phyloP scores from a whole-genome alignment of 2,888 invertebrate species.

The Pseudococcus jackbeardsleyi region DNA sequence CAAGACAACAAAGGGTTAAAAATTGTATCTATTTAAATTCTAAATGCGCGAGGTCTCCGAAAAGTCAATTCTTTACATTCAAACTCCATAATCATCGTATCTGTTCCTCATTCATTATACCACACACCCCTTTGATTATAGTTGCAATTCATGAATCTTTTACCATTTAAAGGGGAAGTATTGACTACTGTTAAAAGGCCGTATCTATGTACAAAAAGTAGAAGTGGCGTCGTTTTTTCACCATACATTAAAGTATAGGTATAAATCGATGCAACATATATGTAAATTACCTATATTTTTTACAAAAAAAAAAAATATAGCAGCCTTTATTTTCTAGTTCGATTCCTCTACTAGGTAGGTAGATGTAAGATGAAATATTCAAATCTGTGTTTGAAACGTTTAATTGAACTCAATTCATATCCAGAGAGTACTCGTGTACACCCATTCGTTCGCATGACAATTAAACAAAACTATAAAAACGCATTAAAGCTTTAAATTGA shows the following conservation, averaged over 20 bases:
- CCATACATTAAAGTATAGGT: too few species aligned
- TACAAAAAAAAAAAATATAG: too few species aligned
- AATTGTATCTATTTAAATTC: conserved; percentile 40
- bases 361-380: background rate
- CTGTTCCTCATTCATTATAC: conserved; percentile 39
- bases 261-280: too few species aligned
- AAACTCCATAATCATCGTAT: conserved; percentile 41
- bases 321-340: too few species aligned
- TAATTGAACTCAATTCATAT: conserved; percentile 30
- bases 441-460: conserved; percentile 35
- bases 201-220: background rate
- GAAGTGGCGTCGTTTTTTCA: background rate
- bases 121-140: conserved; percentile 42
- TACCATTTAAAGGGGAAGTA: background rate
- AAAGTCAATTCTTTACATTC: conserved; percentile 42
- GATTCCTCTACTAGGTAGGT: background rate
- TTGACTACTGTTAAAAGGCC: background rate
- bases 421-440: background rate
- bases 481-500: conserved; percentile 39
- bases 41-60: conserved; percentile 31
- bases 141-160: conserved; percentile 7
- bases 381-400: background rate
- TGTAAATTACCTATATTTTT: background rate
- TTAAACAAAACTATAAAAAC: conserved; percentile 44
- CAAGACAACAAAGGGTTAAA: conserved; percentile 27